A percentile compares a stretch with the other conserved stretches of the same genome.
Conservation (phyloP, 1,140 invertebrate genomes). For the Oreohelix idahoensis region DNA sequence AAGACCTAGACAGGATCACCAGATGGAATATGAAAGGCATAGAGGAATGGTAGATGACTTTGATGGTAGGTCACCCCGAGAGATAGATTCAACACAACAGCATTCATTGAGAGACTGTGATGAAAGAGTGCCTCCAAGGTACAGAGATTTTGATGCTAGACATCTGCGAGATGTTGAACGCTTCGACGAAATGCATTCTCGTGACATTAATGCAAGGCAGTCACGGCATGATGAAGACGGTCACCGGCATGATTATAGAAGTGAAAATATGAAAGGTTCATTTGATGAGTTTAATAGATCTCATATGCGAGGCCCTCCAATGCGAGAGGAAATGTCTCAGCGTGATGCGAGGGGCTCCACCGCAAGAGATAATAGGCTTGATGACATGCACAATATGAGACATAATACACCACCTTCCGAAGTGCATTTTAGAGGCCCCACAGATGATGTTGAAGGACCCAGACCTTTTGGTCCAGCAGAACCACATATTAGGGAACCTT, state of each 20-base stretch:
- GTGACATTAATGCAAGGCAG: constrained; percentile 1
- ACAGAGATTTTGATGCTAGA: constrained; percentile 30
- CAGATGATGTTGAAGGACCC: constrained; percentile 20
- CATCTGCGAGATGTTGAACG: constrained; percentile 13
- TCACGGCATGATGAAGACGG: neutral
- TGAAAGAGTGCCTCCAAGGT: constrained; percentile 35
- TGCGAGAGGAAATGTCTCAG: neutral
- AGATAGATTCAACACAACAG: constrained; percentile 34
- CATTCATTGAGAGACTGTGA: constrained; percentile 42
- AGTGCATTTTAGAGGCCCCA: constrained; percentile 21
- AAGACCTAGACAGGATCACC: constrained; percentile 28
- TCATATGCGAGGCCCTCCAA: constrained; percentile 1
- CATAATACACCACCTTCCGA: constrained; percentile 38
- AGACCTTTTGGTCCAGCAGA: constrained; percentile 1
- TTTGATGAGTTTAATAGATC: constrained; percentile 34
- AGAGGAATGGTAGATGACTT: constrained; percentile 37
- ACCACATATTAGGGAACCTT: constrained; percentile 16
- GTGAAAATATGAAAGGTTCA: neutral
- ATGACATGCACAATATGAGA: constrained; percentile 8
- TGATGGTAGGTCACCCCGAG: constrained; percentile 41
- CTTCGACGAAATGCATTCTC: neutral
- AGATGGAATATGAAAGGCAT: constrained; percentile 13
- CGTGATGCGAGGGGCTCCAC: neutral
- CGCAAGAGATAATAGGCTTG: neutral
- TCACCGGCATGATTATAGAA: neutral